Evolutionary conservation across 2,888 invertebrate species (phyloP), one percentile per base, ranked within the genome.

Genomic region (Diachrysia chrysitis): DNA sequence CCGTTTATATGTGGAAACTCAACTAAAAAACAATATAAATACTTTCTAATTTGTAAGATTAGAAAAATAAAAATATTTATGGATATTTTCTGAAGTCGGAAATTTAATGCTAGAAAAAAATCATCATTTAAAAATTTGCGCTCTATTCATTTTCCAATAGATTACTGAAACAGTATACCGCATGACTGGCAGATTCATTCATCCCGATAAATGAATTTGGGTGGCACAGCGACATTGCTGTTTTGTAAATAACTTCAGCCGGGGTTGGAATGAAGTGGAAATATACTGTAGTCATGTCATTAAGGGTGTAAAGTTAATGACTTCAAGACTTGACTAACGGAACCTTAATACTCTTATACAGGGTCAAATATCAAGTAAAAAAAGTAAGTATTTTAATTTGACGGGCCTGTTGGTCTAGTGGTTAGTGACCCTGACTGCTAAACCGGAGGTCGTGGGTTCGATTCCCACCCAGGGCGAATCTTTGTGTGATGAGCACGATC

Each of bases 171-270:
- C 69, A 66, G 68, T 37, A 54, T 53, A 58, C 58, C 61, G 48
- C 19, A 59, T 81, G 78, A 81, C 78, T 82, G 58, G 78, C 72
- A 64, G 63, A 69, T 70, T 70, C 72, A 69, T 70, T 70, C 72
- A 42, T 67, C 65, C 62, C 69, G 60, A 66, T 64, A 67, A 81
- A 81, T 71, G 76, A 82, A 74, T 78, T 82, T 66, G 56, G 81
- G 72, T 57, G 63, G 64, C 66, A 62, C 29, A 81, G 74, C 82
- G 82, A 82, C 82, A 77, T 66, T 21, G 81, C 82, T 56, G 66
- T 81, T 82, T 81, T 37, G 46, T 61, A 73, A 79, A 81, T 69
- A 66, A 79, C 67, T 75, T 64, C 53, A 53, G 63, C 62, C 70
- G 60, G 25, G 55, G 35, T 53, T 69, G 65, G 56, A 78, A 72